Evolutionary conservation across 2,888 invertebrate species (phyloP).

Genomic region (Lithophane socia): DNA sequence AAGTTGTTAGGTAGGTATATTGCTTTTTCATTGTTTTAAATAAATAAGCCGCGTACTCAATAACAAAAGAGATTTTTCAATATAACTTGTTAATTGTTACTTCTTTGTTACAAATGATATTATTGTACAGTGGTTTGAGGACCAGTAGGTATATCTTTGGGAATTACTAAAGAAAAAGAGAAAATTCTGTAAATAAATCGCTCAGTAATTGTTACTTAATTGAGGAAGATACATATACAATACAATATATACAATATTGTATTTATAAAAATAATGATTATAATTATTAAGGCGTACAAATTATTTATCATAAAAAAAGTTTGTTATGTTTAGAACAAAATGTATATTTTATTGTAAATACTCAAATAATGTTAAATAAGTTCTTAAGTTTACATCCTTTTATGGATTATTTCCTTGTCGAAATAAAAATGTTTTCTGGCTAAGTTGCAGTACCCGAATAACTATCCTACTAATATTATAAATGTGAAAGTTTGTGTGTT

Average conservation of each 20-base stretch:
- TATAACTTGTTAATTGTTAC: neutral
- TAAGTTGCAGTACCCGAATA: neutral
- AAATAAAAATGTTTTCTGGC: neutral
- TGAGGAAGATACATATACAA: too few species aligned
- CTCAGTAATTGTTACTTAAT: neutral
- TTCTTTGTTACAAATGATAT: constrained; percentile 3
- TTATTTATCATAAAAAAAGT: neutral
- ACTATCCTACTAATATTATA: too few species aligned
- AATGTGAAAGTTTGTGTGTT: too few species aligned
- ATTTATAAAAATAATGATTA: neutral
- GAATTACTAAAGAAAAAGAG: neutral
- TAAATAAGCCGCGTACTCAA: neutral
- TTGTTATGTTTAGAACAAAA: constrained; percentile 3
- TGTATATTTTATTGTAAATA: constrained; percentile 18
- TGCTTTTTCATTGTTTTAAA: neutral
- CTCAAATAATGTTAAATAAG: constrained; percentile 5
- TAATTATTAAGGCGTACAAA: neutral
- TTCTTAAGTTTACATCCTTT: neutral
- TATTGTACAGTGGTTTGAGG: neutral
- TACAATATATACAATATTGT: neutral
- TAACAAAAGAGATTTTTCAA: neutral
- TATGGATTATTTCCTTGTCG: neutral
- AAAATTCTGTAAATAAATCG: neutral
- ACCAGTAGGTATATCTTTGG: neutral
- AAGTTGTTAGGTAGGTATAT: neutral